Evolutionary conservation across 2,113 vertebrate species (phyloP).

Genomic region (Equus przewalskii): DNA sequence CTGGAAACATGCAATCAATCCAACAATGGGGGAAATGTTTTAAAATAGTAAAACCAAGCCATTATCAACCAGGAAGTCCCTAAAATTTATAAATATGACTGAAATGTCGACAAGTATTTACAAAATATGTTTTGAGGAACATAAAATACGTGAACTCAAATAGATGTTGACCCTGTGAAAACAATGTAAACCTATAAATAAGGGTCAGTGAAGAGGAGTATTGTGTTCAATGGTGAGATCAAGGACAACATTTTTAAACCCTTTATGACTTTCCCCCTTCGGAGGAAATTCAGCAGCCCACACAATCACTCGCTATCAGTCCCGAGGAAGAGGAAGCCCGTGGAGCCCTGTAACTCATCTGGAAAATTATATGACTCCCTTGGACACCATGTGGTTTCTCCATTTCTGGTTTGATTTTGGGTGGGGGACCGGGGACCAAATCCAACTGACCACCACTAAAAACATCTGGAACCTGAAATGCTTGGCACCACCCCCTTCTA

Average conservation of each 20-base stretch:
- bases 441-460: background rate
- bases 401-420: background rate
- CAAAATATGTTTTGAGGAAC: background rate
- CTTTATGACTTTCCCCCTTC: background rate
- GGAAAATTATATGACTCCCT: background rate
- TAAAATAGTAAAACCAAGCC: background rate
- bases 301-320: rapidly evolving
- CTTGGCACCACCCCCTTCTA: rapidly evolving
- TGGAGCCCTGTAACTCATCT: background rate
- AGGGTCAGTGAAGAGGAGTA: background rate
- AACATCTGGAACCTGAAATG: rapidly evolving
- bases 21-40: background rate
- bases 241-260: rapidly evolving
- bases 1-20: background rate
- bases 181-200: background rate
- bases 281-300: background rate
- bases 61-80: background rate
- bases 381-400: background rate
- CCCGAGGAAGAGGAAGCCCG: background rate
- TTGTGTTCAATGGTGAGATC: background rate
- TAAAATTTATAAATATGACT: background rate
- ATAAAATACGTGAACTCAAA: too few relatives aligned
- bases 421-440: rapidly evolving
- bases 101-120: background rate
- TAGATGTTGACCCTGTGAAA: background rate